Percentiles rank a stretch among this genome's conserved stretches.
phyloP scores from a whole-genome alignment of 2,113 vertebrate genomes.

The Chamaetylas fuelleborni region DNA sequence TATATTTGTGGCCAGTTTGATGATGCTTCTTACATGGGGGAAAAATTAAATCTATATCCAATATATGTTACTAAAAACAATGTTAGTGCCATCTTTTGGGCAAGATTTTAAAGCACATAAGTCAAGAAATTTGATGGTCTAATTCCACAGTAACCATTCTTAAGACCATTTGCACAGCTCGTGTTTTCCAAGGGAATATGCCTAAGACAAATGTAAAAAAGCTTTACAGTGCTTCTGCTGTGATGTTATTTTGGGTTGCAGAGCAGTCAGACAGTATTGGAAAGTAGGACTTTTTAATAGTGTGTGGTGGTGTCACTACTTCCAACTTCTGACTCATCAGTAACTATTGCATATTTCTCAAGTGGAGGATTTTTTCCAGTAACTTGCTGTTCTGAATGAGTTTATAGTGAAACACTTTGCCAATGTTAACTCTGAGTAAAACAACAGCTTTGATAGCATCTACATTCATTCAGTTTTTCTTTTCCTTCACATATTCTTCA shows the following conservation, averaged over 20 bases:
- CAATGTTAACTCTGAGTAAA: constrained; percentile 22
- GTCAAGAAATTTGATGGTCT: constrained; percentile 43
- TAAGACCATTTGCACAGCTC: background rate
- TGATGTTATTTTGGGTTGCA: constrained; percentile 2
- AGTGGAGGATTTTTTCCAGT: constrained; percentile 50
- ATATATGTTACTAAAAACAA: constrained; percentile 62
- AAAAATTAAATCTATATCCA: constrained; percentile 52
- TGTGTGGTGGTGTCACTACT: constrained; percentile 28
- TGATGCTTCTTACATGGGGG: background rate
- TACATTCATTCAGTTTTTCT: constrained; percentile 34
- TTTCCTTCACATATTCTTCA: background rate
- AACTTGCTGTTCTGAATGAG: constrained; percentile 59
- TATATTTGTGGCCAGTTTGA: background rate
- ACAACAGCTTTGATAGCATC: constrained; percentile 26
- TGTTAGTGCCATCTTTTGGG: constrained; percentile 71
- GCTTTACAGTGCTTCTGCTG: background rate
- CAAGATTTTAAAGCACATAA: constrained; percentile 66
- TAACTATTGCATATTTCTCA: constrained; percentile 45
- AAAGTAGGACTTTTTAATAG: constrained; percentile 44
- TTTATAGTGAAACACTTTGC: constrained; percentile 39
- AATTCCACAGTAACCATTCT: background rate
- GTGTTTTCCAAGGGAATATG: background rate
- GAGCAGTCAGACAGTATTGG: constrained; percentile 23
- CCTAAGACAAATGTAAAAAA: background rate
- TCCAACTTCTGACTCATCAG: constrained; percentile 62